Evolutionary conservation across 2,888 invertebrate species (phyloP).

Genomic region (Acronicta alni): DNA sequence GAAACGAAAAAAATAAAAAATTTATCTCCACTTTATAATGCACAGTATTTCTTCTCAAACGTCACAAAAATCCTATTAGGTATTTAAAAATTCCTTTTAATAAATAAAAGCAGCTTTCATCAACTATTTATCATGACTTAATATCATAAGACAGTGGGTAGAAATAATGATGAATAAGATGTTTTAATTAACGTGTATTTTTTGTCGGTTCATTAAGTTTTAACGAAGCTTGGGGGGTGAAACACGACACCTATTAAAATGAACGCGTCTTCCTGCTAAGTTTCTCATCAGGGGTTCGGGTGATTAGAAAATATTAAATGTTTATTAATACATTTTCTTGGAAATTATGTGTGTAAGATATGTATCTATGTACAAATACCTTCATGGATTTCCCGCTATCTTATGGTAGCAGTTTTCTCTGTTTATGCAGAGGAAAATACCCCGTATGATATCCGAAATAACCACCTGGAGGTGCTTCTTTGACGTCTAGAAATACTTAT

Average conservation of each 20-base stretch:
- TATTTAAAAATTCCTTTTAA: constrained; percentile 18
- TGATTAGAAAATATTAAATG: constrained; percentile 30
- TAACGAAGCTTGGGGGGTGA: constrained; percentile 52
- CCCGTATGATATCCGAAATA: no score
- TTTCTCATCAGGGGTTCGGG: constrained; percentile 22
- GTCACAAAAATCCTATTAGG: background rate
- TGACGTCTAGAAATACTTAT: no score
- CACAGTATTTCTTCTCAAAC: background rate
- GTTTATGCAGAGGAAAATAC: no score
- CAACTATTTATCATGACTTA: constrained; percentile 33
- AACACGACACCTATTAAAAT: constrained; percentile 55
- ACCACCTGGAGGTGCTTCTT: no score
- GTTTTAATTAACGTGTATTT: constrained; percentile 51
- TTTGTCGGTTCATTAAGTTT: constrained; percentile 57
- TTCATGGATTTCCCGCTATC: no score
- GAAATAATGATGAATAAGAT: constrained; percentile 53
- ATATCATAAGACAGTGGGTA: constrained; percentile 37
- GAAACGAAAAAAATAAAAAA: no score
- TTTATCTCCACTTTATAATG: no score
- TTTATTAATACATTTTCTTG: background rate
- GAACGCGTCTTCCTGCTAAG: constrained; percentile 15
- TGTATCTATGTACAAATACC: no score
- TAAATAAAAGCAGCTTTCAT: constrained; percentile 29
- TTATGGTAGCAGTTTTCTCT: no score
- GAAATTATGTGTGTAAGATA: no score